phyloP scores from a whole-genome alignment of 2,113 vertebrate genomes.

The Microtus oregoni region DNA sequence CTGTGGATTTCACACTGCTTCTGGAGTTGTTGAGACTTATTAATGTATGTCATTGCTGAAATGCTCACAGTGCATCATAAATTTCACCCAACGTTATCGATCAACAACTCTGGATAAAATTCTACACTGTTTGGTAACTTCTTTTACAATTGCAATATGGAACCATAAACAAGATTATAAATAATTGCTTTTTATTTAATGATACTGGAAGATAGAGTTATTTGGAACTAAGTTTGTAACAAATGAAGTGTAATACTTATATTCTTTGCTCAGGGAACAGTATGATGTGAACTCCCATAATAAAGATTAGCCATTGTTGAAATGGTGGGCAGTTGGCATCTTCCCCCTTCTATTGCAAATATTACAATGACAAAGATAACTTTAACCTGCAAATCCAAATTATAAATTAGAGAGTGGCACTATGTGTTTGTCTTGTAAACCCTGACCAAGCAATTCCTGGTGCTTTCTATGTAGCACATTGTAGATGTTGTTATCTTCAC shows the following conservation, averaged over 20 bases:
- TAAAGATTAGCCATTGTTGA: neutral
- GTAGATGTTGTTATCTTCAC: neutral
- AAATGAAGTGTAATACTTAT: neutral
- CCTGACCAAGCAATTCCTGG: neutral
- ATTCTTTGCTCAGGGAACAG: neutral
- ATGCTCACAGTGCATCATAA: neutral
- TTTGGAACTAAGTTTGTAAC: neutral
- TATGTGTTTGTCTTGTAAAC: neutral
- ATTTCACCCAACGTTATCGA: neutral
- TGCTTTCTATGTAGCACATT: neutral
- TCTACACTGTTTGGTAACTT: neutral
- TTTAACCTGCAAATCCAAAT: neutral
- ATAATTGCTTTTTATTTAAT: constrained; percentile 7
- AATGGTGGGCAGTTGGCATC: neutral
- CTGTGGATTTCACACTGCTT: neutral
- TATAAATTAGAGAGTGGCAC: neutral
- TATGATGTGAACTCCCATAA: neutral
- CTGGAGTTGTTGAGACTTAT: neutral
- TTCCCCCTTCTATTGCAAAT: constrained; percentile 16
- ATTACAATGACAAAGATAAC: neutral
- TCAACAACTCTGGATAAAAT: neutral
- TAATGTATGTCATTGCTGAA: neutral
- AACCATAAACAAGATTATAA: neutral
- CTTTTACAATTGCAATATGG: neutral
- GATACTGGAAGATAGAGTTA: neutral